Evolutionary conservation across 2,888 invertebrate genomes (phyloP).

Genomic region (Dendrolimus pini): DNA sequence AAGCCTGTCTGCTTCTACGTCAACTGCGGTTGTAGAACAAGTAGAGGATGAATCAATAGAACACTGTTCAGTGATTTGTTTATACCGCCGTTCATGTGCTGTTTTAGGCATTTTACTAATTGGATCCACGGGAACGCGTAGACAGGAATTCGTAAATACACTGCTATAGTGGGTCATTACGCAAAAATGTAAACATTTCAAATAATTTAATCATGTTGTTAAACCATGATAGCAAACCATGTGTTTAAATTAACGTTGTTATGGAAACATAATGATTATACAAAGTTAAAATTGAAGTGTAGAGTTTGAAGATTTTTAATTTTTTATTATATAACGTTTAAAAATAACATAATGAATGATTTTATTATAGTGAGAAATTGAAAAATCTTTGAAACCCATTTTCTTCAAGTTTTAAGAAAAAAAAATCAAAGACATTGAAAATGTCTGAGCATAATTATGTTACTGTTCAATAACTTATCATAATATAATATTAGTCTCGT

Average conservation of each 20-base stretch:
- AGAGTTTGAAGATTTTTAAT: too few relatives aligned
- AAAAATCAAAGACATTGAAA: too few relatives aligned
- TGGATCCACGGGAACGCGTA: conserved; percentile 84
- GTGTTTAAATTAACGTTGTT: conserved; percentile 6
- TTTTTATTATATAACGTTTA: too few relatives aligned
- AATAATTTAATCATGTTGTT: background rate
- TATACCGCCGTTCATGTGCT: conserved; percentile 78
- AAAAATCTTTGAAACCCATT: too few relatives aligned
- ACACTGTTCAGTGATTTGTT: conserved; percentile 46
- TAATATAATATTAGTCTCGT: too few relatives aligned
- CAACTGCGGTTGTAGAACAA: conserved; percentile 40
- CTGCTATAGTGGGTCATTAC: conserved; percentile 74
- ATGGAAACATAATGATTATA: conserved; percentile 9
- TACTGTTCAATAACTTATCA: too few relatives aligned
- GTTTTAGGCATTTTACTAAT: conserved; percentile 83
- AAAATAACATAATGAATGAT: too few relatives aligned
- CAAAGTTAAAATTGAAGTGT: too few relatives aligned
- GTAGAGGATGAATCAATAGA: conserved; percentile 52
- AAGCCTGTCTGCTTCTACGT: conserved; percentile 75
- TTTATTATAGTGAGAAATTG: too few relatives aligned
- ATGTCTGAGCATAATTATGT: too few relatives aligned
- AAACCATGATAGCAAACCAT: background rate
- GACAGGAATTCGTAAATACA: conserved; percentile 82
- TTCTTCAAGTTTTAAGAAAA: too few relatives aligned
- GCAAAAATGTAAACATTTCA: conserved; percentile 6